phyloP scores from a whole-genome alignment of 2,797 vertebrate species.

The Peromyscus eremicus region DNA sequence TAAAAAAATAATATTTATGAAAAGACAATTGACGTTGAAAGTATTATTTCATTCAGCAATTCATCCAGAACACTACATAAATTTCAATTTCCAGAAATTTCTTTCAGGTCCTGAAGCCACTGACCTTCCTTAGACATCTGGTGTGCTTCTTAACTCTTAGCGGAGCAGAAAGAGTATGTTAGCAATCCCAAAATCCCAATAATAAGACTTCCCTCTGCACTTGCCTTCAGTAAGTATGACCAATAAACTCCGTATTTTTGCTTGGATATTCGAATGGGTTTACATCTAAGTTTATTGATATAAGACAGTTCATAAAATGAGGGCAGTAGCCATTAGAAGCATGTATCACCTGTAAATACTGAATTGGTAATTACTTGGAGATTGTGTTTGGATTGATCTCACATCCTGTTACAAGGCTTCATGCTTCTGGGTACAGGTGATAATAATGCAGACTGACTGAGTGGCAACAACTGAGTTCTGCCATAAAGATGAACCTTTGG shows the following conservation, averaged over 20 bases:
- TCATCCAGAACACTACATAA: neutral
- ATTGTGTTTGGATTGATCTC: neutral
- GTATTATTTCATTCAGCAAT: neutral
- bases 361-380: neutral
- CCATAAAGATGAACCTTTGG: neutral
- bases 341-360: neutral
- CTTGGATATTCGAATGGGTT: neutral
- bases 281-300: neutral
- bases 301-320: neutral
- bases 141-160: neutral
- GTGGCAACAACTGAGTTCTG: neutral
- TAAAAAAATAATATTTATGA: neutral
- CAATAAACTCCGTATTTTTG: neutral
- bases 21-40: neutral
- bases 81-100: neutral
- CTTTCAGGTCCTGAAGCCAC: neutral
- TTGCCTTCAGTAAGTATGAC: neutral
- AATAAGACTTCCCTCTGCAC: neutral
- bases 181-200: neutral
- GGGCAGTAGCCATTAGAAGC: neutral
- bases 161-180: neutral
- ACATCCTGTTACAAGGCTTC: neutral
- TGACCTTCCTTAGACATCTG: neutral
- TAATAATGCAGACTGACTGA: neutral
- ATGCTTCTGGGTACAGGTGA: neutral